phyloP scores from a whole-genome alignment of 2,797 vertebrate genomes.

The Anas georgica region DNA sequence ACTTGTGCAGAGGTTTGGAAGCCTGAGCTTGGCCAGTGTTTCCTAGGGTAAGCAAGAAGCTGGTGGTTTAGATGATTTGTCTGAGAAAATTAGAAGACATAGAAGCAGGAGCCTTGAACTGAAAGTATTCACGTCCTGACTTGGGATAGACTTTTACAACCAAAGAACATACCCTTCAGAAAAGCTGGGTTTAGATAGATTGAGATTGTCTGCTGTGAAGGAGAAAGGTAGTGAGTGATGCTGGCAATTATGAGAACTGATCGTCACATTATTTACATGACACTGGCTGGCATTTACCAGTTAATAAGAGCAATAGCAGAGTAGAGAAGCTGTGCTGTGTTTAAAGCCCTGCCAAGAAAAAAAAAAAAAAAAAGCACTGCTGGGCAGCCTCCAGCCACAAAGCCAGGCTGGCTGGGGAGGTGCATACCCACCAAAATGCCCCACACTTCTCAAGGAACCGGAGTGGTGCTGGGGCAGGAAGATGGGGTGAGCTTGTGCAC shows the following conservation, averaged over 20 bases:
- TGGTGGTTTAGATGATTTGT: neutral
- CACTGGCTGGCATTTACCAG: neutral
- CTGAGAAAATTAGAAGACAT: neutral
- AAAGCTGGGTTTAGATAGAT: neutral
- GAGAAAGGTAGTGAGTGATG: neutral
- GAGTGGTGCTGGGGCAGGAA: accelerated
- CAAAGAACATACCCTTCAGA: neutral
- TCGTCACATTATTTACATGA: neutral
- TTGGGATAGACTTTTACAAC: neutral
- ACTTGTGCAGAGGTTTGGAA: neutral
- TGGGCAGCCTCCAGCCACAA: neutral
- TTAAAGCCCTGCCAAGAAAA: neutral
- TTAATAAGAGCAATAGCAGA: neutral
- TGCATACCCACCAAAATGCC: neutral
- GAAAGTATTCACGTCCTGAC: neutral
- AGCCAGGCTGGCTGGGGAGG: neutral
- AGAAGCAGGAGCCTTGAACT: neutral
- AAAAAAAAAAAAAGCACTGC: neutral
- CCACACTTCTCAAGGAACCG: neutral
- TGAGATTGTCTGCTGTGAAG: neutral
- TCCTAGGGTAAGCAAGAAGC: neutral
- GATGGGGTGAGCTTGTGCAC: neutral
- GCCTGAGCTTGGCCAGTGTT: neutral
- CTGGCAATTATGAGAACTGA: neutral
- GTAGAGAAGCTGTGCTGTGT: neutral